A percentile compares a stretch with the other conserved stretches of the same genome.
These are phyloP conservation scores for Hemibagrus guttatus DNA, from an alignment of 2,797 vertebrate species.

Conservation along the genomic window DNA sequence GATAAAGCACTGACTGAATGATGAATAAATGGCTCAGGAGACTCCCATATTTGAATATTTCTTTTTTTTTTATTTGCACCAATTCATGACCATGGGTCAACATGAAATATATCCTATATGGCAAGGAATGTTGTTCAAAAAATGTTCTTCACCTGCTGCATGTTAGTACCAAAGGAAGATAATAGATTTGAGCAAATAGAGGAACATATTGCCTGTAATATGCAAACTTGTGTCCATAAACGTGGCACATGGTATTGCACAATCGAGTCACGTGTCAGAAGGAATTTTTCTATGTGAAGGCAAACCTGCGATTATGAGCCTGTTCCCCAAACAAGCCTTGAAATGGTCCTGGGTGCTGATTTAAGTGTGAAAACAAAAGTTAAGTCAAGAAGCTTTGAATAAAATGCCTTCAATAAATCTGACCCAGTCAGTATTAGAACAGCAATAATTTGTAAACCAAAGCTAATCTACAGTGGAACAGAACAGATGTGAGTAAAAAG, in stretches of 20 bases:
- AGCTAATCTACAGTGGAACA: background rate
- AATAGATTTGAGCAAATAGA: background rate
- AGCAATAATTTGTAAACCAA: background rate
- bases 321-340: background rate
- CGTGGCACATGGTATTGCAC: background rate
- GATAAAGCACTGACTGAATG: background rate
- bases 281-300: background rate
- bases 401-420: background rate
- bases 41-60: background rate
- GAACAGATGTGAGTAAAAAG: constrained; percentile 8
- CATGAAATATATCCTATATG: background rate
- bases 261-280: background rate
- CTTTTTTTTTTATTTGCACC: background rate
- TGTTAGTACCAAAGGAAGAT: background rate
- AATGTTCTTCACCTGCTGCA: background rate
- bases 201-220: too few relatives aligned
- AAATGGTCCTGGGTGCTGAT: background rate
- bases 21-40: background rate
- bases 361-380: background rate
- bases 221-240: background rate
- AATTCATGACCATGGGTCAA: background rate
- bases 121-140: background rate
- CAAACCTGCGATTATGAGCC: background rate
- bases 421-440: background rate
- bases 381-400: too few relatives aligned